These are phyloP conservation scores for Ceratoteleas bidentatus DNA, from an alignment of 1,140 invertebrate species.

Conservation along the genomic window DNA sequence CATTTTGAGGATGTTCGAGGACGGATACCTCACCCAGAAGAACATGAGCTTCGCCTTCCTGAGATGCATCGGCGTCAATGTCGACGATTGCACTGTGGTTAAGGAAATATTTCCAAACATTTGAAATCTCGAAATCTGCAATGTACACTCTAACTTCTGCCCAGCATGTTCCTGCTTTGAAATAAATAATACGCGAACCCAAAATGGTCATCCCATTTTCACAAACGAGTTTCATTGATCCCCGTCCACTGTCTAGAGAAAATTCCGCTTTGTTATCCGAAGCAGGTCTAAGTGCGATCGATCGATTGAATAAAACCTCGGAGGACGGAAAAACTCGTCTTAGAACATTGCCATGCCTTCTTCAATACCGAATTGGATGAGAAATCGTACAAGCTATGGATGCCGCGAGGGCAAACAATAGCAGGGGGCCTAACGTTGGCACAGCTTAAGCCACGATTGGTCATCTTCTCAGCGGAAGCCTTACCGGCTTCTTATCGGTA, in stretches of 20 bases:
- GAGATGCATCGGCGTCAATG: conserved; percentile 99
- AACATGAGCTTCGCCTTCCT: conserved; percentile 99
- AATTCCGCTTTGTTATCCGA: too few relatives aligned
- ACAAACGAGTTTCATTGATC: too few relatives aligned
- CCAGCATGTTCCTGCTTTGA: conserved; percentile 24
- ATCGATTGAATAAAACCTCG: not conserved
- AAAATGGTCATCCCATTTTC: not conserved
- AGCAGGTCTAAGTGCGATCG: too few relatives aligned
- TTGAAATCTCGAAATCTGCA: conserved; percentile 36
- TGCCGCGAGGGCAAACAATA: conserved; percentile 69
- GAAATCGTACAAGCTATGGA: conserved; percentile 81
- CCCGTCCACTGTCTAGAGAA: too few relatives aligned
- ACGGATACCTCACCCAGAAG: conserved; percentile 99
- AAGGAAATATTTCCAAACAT: conserved; percentile 83
- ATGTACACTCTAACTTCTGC: conserved; percentile 42
- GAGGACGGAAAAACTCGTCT: conserved; percentile 32
- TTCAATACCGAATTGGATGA: conserved; percentile 79
- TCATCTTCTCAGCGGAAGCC: conserved; percentile 80
- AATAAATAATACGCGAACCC: not conserved
- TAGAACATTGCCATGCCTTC: conserved; percentile 72
- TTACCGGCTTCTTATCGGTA: conserved; percentile 80
- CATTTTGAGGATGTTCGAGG: conserved; percentile 98
- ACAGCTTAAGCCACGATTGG: conserved; percentile 78
- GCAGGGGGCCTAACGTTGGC: conserved; percentile 72
- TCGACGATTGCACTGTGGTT: conserved; percentile 93